These are phyloP conservation scores for Chionodraco myersi DNA, from an alignment of 2,113 vertebrate species.

Conservation along the genomic window DNA sequence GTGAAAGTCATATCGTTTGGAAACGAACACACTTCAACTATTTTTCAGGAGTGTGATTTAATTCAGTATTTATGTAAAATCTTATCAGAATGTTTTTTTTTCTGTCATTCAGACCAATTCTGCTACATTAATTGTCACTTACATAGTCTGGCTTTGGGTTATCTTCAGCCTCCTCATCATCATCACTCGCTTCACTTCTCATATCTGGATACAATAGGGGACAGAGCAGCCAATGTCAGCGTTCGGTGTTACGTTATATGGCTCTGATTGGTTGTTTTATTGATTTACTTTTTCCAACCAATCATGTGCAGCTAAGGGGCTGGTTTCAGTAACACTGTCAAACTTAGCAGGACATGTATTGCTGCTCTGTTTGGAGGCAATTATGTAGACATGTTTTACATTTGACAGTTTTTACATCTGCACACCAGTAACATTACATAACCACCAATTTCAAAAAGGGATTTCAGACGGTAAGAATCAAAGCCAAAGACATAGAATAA, in stretches of 20 bases:
- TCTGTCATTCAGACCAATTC: too few relatives aligned
- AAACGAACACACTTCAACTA: too few relatives aligned
- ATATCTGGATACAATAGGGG: conserved; percentile 27
- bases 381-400: background rate
- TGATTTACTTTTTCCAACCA: too few relatives aligned
- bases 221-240: background rate
- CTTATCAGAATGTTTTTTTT: too few relatives aligned
- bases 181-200: conserved; percentile 53
- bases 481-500: background rate
- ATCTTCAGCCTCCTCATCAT: conserved; percentile 51
- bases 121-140: conserved; percentile 22
- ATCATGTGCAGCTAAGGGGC: too few relatives aligned
- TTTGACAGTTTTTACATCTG: background rate
- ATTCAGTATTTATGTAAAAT: too few relatives aligned
- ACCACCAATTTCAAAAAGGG: background rate
- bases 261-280: background rate
- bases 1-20: too few relatives aligned
- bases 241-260: too few relatives aligned
- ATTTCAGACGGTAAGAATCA: background rate
- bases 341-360: background rate
- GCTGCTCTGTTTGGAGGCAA: background rate
- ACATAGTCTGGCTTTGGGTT: conserved; percentile 53
- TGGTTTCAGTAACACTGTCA: background rate
- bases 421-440: background rate
- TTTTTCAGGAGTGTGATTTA: too few relatives aligned